phyloP scores from a whole-genome alignment of 2,113 vertebrate species.

The Eurypyga helias region DNA sequence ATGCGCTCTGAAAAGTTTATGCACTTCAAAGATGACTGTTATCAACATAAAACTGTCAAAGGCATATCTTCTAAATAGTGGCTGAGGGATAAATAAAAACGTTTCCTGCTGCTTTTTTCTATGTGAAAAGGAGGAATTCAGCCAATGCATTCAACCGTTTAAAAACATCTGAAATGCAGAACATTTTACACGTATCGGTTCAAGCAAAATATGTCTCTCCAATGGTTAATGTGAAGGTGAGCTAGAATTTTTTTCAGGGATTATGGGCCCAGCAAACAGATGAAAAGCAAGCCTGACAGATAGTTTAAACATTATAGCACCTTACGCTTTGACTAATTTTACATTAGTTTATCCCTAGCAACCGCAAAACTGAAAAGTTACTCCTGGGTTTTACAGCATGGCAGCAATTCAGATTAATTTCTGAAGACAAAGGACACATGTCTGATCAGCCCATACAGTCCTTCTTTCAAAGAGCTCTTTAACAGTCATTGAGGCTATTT shows the following conservation, averaged over 20 bases:
- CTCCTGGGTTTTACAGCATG: background rate
- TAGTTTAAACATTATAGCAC: background rate
- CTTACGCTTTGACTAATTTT: background rate
- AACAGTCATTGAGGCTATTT: background rate
- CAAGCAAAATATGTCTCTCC: background rate
- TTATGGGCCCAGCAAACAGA: background rate
- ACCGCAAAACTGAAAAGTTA: background rate
- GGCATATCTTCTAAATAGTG: background rate
- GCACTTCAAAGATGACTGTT: background rate
- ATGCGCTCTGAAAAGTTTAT: background rate
- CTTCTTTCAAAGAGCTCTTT: background rate
- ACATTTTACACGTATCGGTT: background rate
- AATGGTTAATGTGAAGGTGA: background rate
- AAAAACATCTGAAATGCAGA: background rate
- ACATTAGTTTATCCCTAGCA: background rate
- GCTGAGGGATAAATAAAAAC: background rate
- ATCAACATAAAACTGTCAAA: constrained; percentile 16
- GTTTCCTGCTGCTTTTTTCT: background rate
- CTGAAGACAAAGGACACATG: background rate
- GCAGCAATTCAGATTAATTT: background rate
- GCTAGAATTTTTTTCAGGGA: background rate
- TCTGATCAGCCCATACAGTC: background rate
- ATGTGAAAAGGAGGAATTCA: background rate
- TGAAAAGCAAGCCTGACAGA: background rate
- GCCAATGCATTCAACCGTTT: background rate